Conservation (phyloP, 2,888 invertebrate species). For the Metopia argyrocephala region DNA sequence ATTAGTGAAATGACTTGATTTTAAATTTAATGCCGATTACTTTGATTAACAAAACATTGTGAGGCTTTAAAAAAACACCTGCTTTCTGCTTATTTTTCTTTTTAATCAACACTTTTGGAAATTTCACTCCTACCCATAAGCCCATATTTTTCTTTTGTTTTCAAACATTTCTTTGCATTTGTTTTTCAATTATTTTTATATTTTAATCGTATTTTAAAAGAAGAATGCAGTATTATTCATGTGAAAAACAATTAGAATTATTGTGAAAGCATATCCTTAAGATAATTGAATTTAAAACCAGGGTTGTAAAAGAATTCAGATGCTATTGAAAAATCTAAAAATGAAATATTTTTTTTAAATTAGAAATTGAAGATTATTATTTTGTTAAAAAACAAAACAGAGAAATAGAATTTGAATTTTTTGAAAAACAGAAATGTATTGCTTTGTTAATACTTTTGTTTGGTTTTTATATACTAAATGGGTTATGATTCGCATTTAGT, state of each 20-base stretch:
- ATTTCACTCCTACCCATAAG: neutral
- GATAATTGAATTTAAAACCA: no score
- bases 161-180: neutral
- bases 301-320: no score
- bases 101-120: neutral
- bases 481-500: no score
- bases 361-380: no score
- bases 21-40: conserved; percentile 9
- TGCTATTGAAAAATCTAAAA: no score
- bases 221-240: neutral
- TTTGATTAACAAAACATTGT: neutral
- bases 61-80: neutral
- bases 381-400: no score
- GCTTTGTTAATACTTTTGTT: no score
- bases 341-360: no score
- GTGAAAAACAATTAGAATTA: neutral
- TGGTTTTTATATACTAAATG: no score
- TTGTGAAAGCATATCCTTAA: neutral
- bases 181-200: conserved; percentile 6
- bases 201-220: neutral
- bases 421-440: no score
- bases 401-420: no score
- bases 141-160: neutral
- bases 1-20: conserved; percentile 41
- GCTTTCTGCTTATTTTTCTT: conserved; percentile 13